Evolutionary conservation across 2,113 vertebrate genomes (phyloP).

Genomic region (Xiphophorus maculatus): DNA sequence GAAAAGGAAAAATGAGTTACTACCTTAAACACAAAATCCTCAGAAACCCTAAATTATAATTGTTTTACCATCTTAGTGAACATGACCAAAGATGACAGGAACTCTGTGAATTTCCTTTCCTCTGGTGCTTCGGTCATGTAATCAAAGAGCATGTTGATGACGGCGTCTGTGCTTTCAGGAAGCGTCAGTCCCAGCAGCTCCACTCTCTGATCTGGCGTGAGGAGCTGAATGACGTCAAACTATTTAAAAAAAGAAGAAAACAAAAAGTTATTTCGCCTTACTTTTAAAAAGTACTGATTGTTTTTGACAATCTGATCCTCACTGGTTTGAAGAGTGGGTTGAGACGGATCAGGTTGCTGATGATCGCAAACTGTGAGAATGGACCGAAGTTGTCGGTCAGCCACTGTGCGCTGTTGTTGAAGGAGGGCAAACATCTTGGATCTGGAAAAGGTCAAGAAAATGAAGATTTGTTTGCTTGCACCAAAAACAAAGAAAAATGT

Average conservation of each 20-base stretch:
- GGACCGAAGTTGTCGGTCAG: constrained; percentile 62
- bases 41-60: no score
- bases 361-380: constrained; percentile 49
- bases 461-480: background rate
- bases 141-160: constrained; percentile 68
- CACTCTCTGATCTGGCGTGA: no score
- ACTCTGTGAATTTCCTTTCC: constrained; percentile 17
- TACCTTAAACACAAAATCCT: background rate
- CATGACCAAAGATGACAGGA: constrained; percentile 42
- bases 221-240: no score
- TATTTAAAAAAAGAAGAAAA: no score
- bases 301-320: constrained; percentile 3
- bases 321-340: constrained; percentile 69
- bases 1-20: background rate
- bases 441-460: constrained; percentile 24
- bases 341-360: constrained; percentile 57
- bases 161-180: constrained; percentile 24
- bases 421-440: constrained; percentile 47
- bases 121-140: constrained; percentile 33
- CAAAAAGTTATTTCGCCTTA: no score
- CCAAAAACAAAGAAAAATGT: no score
- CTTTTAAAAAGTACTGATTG: no score
- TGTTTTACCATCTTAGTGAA: constrained; percentile 45
- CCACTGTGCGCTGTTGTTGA: constrained; percentile 66
- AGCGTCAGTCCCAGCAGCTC: constrained; percentile 35